phyloP scores from a whole-genome alignment of 1,140 invertebrate species.

The Diuraphis noxia region DNA sequence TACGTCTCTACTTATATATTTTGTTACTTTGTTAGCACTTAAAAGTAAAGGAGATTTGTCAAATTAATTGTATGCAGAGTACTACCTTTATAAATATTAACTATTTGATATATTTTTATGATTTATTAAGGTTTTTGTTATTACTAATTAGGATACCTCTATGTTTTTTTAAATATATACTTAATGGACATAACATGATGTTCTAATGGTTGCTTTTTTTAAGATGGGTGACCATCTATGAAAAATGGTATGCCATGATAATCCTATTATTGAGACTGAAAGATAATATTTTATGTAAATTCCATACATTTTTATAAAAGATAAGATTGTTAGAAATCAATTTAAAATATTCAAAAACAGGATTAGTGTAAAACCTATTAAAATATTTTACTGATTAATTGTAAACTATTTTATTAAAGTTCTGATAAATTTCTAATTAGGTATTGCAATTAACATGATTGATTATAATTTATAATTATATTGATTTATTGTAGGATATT shows the following conservation, averaged over 20 bases:
- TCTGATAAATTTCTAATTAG: no score
- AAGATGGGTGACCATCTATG: not conserved
- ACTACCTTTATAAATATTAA: not conserved
- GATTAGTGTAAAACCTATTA: no score
- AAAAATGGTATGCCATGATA: not conserved
- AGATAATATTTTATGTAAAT: no score
- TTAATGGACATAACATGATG: not conserved
- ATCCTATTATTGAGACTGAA: not conserved
- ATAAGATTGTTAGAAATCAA: no score
- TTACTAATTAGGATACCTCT: not conserved
- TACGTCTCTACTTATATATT: not conserved
- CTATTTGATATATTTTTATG: not conserved
- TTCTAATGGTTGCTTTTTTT: not conserved
- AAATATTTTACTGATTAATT: no score
- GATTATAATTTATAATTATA: no score
- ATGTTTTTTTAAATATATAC: not conserved
- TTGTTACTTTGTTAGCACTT: not conserved
- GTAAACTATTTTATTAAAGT: no score
- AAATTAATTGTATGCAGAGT: not conserved
- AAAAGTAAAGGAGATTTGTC: not conserved
- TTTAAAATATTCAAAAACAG: no score
- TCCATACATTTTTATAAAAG: no score
- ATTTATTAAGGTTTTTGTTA: not conserved
- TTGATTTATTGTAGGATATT: no score
- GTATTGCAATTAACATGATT: no score